Conservation (phyloP, 2,888 invertebrate genomes). For the Xestia sexstrigata region DNA sequence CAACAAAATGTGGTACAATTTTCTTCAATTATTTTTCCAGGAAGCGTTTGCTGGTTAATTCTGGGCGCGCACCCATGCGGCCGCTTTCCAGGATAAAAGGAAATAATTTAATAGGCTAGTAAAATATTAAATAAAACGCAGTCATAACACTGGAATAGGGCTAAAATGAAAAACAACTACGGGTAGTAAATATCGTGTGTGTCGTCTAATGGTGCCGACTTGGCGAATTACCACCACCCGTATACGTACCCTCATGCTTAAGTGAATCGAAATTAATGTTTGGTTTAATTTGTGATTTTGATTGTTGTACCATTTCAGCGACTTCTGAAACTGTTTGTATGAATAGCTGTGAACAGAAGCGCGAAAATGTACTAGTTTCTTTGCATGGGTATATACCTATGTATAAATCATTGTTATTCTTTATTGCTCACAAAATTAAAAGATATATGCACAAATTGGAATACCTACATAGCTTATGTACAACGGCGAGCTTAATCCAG, state of each 20-base stretch:
- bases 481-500: too few species aligned
- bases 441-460: too few species aligned
- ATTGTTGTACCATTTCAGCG: conserved; percentile 10
- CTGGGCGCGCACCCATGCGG: conserved; percentile 40
- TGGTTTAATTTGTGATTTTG: conserved; percentile 23
- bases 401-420: background rate
- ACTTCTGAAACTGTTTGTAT: conserved; percentile 21
- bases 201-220: conserved; percentile 68
- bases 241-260: conserved; percentile 2
- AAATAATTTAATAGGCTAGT: conserved; percentile 58
- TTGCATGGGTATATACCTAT: background rate
- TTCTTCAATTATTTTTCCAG: conserved; percentile 19
- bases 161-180: conserved; percentile 67
- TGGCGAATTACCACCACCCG: conserved; percentile 58
- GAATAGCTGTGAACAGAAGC: background rate
- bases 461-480: too few species aligned
- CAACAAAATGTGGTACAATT: background rate
- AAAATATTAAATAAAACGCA: conserved; percentile 60
- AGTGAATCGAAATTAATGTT: conserved; percentile 32
- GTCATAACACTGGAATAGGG: conserved; percentile 48
- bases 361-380: background rate
- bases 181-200: conserved; percentile 63
- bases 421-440: too few species aligned
- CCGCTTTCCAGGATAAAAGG: conserved; percentile 43
- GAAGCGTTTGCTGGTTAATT: conserved; percentile 56